Evolutionary conservation across 2,797 vertebrate species (phyloP), one percentile per base, ranked within the genome.

Genomic region (Amazonetta brasiliensis): DNA sequence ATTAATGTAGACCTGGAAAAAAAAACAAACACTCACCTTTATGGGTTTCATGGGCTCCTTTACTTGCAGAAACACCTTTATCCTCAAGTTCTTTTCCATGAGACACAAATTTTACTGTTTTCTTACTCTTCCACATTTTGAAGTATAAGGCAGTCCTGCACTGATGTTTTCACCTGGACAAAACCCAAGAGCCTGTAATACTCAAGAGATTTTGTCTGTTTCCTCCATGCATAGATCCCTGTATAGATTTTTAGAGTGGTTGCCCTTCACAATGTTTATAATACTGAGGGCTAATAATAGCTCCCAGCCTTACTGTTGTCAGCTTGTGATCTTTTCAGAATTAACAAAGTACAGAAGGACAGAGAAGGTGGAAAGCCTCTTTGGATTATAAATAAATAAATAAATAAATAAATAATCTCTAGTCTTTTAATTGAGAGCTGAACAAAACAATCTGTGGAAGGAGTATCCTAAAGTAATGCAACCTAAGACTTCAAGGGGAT

Each of bases 31-130:
- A 72, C 13, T 62, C 7, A 23, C 15, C 15, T 33, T 62, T 31
- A 26, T 37, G 17, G 4, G 2, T 3, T 82, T 89, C 14, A 1
- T 63, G 83, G 33, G 6, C 19, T 87, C 85, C n/a, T 69, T 62
- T 20, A 17, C 20, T 84, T 56, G 18, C 7, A 3, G 33, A 84
- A 46, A 3, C 0, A 0, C 19, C 31, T 44, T 87, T 67, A 86
- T 8, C 46, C 22, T 60, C 52, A 60, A 33, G 4, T 3, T 39
- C 33, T 78, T 87, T 63, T 86, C 33, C 12, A 35, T 0, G 0
- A n/a, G 31, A 33, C 17, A 37, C 1, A 60, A 33, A 60, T 63
- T 9, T 46, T 26, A 37, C 4, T 31, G 7, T 69, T 79, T 91
- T 71, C 25, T 82, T 28, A 28, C 78, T 7, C 15, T 82, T 75